These are phyloP conservation scores for Calliphora vomitoria DNA, from an alignment of 2,888 invertebrate genomes.

Conservation along the genomic window DNA sequence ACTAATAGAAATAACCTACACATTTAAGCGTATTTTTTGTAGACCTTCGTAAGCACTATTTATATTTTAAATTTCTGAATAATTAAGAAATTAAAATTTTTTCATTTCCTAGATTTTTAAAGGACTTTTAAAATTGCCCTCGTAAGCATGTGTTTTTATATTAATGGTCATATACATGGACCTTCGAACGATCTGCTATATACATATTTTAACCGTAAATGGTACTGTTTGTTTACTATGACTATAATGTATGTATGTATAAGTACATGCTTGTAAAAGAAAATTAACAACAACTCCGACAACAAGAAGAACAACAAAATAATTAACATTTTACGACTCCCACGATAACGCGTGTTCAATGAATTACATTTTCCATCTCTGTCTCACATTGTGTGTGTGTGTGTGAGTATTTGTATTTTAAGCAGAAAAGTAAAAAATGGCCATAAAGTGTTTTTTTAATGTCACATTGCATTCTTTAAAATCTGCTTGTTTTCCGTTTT, in stretches of 20 bases:
- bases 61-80: too few species aligned
- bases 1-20: too few species aligned
- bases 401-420: constrained; percentile 2
- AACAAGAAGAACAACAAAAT: constrained; percentile 60
- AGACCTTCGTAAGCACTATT: too few species aligned
- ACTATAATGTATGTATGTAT: neutral
- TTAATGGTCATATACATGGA: constrained; percentile 18
- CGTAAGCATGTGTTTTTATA: neutral
- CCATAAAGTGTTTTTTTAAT: neutral
- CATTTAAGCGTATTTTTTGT: too few species aligned
- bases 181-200: neutral
- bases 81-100: too few species aligned
- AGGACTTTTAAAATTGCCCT: neutral
- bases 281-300: constrained; percentile 54
- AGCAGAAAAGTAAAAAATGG: neutral
- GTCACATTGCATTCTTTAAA: neutral
- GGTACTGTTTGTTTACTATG: constrained; percentile 7
- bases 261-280: constrained; percentile 3
- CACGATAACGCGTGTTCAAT: constrained; percentile 74
- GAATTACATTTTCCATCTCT: constrained; percentile 32
- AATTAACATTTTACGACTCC: constrained; percentile 72
- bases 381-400: neutral
- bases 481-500: neutral
- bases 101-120: too few species aligned
- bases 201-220: neutral